Evolutionary conservation across 2,888 invertebrate species (phyloP), one percentile per base, ranked within the genome.

Genomic region (Rhorus exstirpatorius): DNA sequence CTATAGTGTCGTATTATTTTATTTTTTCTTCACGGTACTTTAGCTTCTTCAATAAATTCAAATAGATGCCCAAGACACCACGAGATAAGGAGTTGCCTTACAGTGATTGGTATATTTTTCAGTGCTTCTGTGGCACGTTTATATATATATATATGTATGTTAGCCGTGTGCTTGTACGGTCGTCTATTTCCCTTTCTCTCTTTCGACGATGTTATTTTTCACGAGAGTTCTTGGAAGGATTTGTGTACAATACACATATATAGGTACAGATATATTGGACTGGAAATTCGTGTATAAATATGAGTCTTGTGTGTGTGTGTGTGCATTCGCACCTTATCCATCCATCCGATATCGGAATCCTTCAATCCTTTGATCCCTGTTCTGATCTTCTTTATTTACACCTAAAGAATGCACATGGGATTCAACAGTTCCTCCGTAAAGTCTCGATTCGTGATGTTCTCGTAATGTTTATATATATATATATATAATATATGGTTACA

Each of bases 361-460:
- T 83, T 84, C 85, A 86, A 89, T 88, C 88, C 89, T 88, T 89
- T 89, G 90, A 88, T 88, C 87, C 87, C 67, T 3, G 83, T 85
- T 85, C 86, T 85, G 87, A 89, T 90, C 88, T 87, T 85, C 86
- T 88, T 79, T 87, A 84, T 88, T 79, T 87, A 84, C 79, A 85
- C 85, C 83, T 84, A 86, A 89, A 87, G 87, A 85, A 86, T 82
- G 83, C 84, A 86, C 79, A 81, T 63, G 86, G 87, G 87, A 88
- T 87, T 82, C 85, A 84, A 82, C 86, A 83, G 82, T 87, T 86
- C 81, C 58, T 53, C 38, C 49, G 82, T 14, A n/a, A 83, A 84
- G 83, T 84, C 83, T 84, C 83, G 84, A 76, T 83, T 72, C 77
- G 68, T 72, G 49, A 77, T n/a, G n/a, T 76, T 76, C 81, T 80